Base-by-base conservation (phyloP, 2,888 invertebrate genomes). In the Apantesis nais region DNA sequence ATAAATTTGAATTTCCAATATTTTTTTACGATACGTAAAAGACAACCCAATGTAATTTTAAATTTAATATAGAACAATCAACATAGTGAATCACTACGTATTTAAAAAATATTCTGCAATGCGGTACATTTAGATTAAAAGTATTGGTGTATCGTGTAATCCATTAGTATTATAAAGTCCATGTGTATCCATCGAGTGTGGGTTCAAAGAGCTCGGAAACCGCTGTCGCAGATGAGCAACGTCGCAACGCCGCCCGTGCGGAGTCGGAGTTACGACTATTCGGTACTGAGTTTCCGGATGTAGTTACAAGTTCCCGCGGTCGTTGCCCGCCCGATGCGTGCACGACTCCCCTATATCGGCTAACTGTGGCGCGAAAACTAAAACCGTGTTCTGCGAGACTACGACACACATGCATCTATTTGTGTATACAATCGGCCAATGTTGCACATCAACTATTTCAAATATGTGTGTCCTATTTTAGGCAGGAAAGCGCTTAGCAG, bases 241-340 rank as follows among this genome's bases (percentile, higher is more conserved):
- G 86, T 74, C 86, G 85, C 87, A 89, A 86, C 76, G 44, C 75
- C 82, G 73, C 69, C 68, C 62, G 65, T 67, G 70, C 62, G 71
- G 62, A 71, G 77, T 79, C 72, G 85, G 79, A 86, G 88, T 93
- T 93, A 88, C 85, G 90, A 75, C 90, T 82, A 89, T 92, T 75
- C 81, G 84, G 75, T 82, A 78, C 81, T 79, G 85, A 81, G 84
- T 81, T 80, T 84, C 85, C 88, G 88, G 90, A 94, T 93, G 93
- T 94, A 93, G 94, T 94, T 92, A 93, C 94, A 95, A 94, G 94
- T 94, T 94, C 94, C 89, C 90, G 90, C 93, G 94, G 94, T 94
- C 94, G 92, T 92, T 94, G 94, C 87, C 93, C 93, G 93, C 85
- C 82, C 84, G 86, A 85, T 89, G 91, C 92, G 91, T 90, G 91